Conservation (phyloP, 2,797 vertebrate genomes). For the Natrix natrix region DNA sequence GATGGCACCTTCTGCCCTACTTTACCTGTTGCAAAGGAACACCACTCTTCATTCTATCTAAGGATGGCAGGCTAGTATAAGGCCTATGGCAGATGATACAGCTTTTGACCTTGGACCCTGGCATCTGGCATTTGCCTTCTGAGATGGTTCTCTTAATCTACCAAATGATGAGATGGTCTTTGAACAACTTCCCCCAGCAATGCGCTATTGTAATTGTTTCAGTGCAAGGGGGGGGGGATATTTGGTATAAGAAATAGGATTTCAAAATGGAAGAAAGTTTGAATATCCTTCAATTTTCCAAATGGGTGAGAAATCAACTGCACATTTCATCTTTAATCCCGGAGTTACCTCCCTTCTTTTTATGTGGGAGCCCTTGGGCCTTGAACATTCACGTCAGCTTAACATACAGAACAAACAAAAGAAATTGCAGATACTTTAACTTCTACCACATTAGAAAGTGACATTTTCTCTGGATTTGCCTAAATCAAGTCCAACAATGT, state of each 20-base stretch:
- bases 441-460: background rate
- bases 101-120: background rate
- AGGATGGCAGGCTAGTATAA: background rate
- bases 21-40: background rate
- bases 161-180: background rate
- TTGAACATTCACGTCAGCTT: background rate
- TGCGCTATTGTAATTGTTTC: background rate
- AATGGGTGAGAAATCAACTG: background rate
- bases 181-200: conserved; percentile 17
- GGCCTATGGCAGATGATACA: background rate
- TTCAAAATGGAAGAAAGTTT: background rate
- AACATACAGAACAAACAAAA: background rate
- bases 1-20: background rate
- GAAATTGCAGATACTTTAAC: background rate
- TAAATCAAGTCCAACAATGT: background rate
- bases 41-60: background rate
- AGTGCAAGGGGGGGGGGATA: background rate
- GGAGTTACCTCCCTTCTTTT: background rate
- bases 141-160: background rate
- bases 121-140: background rate
- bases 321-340: background rate
- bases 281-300: background rate
- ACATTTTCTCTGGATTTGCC: background rate
- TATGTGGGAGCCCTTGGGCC: background rate
- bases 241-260: background rate